Evolutionary conservation across 2,888 invertebrate species (phyloP), one percentile per base, ranked within the genome.

Genomic region (Strigamia transsilvanica): DNA sequence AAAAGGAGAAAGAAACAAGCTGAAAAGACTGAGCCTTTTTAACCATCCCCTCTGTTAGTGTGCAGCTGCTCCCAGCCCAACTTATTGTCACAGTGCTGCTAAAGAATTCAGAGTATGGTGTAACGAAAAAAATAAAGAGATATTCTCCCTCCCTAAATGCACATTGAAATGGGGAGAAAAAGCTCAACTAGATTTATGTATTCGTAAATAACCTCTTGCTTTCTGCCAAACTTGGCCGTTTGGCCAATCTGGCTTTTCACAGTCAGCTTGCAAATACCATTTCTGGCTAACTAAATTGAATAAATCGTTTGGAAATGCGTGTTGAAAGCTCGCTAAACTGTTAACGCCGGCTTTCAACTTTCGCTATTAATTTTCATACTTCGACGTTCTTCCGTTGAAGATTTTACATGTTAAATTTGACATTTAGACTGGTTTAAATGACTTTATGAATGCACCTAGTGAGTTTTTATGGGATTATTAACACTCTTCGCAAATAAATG

Each of bases 41-140:
- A 66, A 66, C 61, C 21, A 66, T 66, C 61, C 61, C 61, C 61
- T 66, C 61, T 23, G 21, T 18, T 66, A 21, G 23, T 23, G 21
- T 23, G 61, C 61, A 66, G 61, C 61, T 66, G 61, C 61, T 66
- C 61, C 61, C 61, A 23, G 12, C 61, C 61, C 61, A 66, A 66
- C 61, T 66, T 66, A 66, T 66, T 66, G 61, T 66, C 61, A 66
- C 61, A 46, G 46, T 66, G 61, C 61, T 66, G 61, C 61, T 66
- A 66, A 66, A 66, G 61, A 66, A 66, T 66, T 66, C 61, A 66
- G 61, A 66, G 61, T 66, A 66, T 66, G 61, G 61, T 66, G 61
- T 66, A 66, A 66, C 61, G 61, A 23, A 66, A 66, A 66, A 66
- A 66, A 66, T 66, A 66, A 66, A 66, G 61, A 66, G 61, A 66